Percentiles rank a stretch among this genome's conserved stretches.
These are phyloP conservation scores for Anthrax anthrax DNA, from an alignment of 2,888 invertebrate genomes.

Conservation along the genomic window DNA sequence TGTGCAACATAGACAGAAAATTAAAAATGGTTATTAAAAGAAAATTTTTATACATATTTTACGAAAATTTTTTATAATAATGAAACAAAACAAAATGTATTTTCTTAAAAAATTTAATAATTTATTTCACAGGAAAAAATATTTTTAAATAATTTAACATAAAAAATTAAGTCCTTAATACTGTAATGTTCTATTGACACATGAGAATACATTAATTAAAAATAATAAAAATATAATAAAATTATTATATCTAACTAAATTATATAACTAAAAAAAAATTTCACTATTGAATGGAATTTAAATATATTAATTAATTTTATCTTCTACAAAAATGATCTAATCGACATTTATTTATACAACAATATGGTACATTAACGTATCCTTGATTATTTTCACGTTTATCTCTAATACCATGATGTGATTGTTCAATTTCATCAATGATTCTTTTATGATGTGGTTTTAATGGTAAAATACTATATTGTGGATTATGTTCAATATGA, in stretches of 20 bases:
- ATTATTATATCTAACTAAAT: background rate
- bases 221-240: background rate
- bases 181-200: background rate
- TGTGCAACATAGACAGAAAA: too few relatives aligned
- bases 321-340: slow-evolving; percentile 6
- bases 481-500: slow-evolving; percentile 2
- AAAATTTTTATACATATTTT: too few relatives aligned
- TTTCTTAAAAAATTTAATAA: background rate
- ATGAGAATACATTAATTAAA: background rate
- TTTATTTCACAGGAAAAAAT: background rate
- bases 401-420: background rate
- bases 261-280: background rate
- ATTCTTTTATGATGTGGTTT: slow-evolving; percentile 1
- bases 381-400: slow-evolving; percentile 1
- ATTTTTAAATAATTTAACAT: background rate
- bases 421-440: background rate
- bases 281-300: background rate
- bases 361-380: slow-evolving; percentile 4
- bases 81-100: background rate
- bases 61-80: background rate
- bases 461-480: slow-evolving; percentile 2
- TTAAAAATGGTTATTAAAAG: too few relatives aligned
- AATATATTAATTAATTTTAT: background rate
- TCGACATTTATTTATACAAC: slow-evolving; percentile 5
- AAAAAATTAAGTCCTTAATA: background rate